Base-by-base conservation (phyloP, 2,113 vertebrate species). In the Cepphus grylle region DNA sequence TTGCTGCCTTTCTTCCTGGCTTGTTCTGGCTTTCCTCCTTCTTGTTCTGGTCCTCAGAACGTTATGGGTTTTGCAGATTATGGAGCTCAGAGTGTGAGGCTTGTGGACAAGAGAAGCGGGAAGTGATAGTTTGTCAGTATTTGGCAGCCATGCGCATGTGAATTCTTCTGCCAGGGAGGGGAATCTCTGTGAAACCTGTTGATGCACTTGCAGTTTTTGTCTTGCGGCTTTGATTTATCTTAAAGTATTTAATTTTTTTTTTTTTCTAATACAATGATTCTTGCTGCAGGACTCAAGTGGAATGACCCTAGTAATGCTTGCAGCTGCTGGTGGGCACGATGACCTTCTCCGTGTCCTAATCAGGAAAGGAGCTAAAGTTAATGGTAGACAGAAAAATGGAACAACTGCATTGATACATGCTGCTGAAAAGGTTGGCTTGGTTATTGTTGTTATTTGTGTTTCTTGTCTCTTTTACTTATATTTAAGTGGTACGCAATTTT, bases 381-480 rank as follows among this genome's bases (percentile, higher is more conserved):
- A 99, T 8, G 97, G 98, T 3, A 98, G 98, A 45, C 99, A 99
- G 97, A 99, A 98, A 94, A 99, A 99, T 11, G 99, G 99, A 76
- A 99, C 99, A 67, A 99, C 99, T 0, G 99, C 99, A 3, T 97
- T 99, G 67, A 99, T 99, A 97, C 99, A 99, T 2, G 99, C 99
- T 3, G 99, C 99, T 26, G 99, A 99, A 81, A 99, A 99, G 99
- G 99, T 99, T 38, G 15, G 96, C 55, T 58, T 61, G 27, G 18
- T 86, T 70, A 20, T n/a, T 20, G 32, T 56, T 12, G 0, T 69
- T 69, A 3, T 71, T 81, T 76, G 25, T 87, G n/a, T 10, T 53
- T 78, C 70, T 73, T 61, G 14, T 6, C 45, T 87, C 18, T 72
- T 70, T 59, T 50, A 40, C 40, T 88, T 38, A 11, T 0, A 1